Evolutionary conservation across 2,797 vertebrate genomes (phyloP), one percentile per base, ranked within the genome.

Genomic region (Syncerus caffer): DNA sequence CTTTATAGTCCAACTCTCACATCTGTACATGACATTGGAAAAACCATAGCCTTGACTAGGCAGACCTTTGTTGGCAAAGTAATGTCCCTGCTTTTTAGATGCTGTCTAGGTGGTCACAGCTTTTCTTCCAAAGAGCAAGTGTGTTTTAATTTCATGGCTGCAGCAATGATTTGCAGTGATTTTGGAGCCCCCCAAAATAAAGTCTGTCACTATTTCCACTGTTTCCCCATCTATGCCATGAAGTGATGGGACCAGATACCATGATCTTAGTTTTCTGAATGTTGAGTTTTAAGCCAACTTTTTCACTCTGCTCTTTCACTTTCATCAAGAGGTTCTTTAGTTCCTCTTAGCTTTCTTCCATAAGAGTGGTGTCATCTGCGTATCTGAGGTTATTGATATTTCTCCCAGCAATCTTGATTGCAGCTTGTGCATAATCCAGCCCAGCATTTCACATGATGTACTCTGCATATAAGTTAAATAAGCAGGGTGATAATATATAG

Each of bases 121-220:
- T 62, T 62, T 31, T 31, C 60, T 62, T 62, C 29, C 29, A 62
- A 31, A 29, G 60, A 31, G 14, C 29, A 62, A 62, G 60, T 0
- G 1, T 31, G 8, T 67, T 67, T 67, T 67, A 67, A 67, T 67
- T 67, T 67, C 31, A 34, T 17, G 62, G 16, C n/a, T 67, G 16
- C 16, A 67, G 2, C 2, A 9, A 67, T 0, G 1, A 34, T 67
- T 17, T 67, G 0, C 16, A 67, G 62, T 34, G 31, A 4, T 19
- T 64, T 19, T 64, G n/a, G 31, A 64, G n/a, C 31, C 31, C 31
- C 7, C 2, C 0, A 64, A n/a, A n/a, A n/a, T 34, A 34, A 19
- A 17, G 27, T 15, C 31, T 19, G 16, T 10, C 31, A 64, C 62
- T 9, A 31, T 34, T 67, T 67, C 62, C 15, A 64, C 7, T 17